phyloP scores from a whole-genome alignment of 2,797 vertebrate species.

The Simalia tracyae region DNA sequence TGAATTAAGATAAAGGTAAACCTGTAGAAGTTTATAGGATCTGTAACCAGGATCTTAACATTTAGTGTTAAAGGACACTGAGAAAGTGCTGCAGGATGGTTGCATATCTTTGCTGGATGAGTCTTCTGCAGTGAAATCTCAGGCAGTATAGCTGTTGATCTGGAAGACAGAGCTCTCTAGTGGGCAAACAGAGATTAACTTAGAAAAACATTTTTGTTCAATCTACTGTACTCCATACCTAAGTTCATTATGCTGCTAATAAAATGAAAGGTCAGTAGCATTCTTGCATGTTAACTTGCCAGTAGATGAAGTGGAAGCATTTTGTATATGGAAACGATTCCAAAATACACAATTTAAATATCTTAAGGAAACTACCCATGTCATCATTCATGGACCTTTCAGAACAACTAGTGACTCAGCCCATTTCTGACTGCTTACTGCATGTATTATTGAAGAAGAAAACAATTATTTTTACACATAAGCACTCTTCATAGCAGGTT shows the following conservation, averaged over 20 bases:
- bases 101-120: background rate
- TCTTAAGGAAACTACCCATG: background rate
- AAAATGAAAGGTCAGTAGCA: background rate
- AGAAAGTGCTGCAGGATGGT: background rate
- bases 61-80: background rate
- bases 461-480: background rate
- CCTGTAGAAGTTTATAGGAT: background rate
- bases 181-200: background rate
- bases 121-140: background rate
- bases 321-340: background rate
- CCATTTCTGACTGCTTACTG: background rate
- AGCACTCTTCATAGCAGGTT: background rate
- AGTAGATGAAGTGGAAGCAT: background rate
- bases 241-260: background rate
- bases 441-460: background rate
- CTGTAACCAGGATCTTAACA: background rate
- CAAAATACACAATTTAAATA: background rate
- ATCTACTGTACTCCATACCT: background rate
- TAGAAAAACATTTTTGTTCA: background rate
- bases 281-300: background rate
- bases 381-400: background rate
- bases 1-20: background rate
- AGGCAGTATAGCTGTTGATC: background rate
- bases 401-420: background rate
- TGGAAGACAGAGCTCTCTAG: constrained; percentile 14